Conservation (phyloP, 2,888 invertebrate genomes). For the Gastrophysa polygoni region DNA sequence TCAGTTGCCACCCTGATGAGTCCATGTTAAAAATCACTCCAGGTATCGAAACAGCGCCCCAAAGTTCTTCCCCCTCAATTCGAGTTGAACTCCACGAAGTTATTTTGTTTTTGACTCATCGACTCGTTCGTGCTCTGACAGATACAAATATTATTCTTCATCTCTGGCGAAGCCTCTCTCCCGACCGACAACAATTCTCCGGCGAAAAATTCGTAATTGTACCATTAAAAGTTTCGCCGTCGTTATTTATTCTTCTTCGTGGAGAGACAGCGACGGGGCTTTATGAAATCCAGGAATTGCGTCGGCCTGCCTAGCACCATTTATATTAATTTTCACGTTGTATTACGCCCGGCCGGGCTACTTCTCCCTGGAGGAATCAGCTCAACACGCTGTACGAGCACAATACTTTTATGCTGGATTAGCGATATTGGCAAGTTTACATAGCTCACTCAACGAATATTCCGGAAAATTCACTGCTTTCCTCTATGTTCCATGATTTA, state of each 20-base stretch:
- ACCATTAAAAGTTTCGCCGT: conserved; percentile 34
- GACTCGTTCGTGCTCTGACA: not conserved
- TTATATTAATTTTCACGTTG: conserved; percentile 33
- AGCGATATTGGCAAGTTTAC: not conserved
- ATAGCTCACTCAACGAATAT: no score
- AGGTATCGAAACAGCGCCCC: no score
- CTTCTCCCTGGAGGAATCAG: not conserved
- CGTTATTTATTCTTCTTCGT: conserved; percentile 29
- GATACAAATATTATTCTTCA: not conserved
- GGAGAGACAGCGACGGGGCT: conserved; percentile 25
- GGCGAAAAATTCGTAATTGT: conserved; percentile 29
- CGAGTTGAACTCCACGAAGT: not conserved
- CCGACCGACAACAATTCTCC: conserved; percentile 26
- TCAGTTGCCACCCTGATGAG: no score
- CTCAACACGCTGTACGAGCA: not conserved
- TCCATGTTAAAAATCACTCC: no score
- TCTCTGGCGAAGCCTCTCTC: conserved; percentile 24
- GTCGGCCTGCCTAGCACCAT: conserved; percentile 30
- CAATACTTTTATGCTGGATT: not conserved
- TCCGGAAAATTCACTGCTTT: no score
- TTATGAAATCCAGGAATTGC: conserved; percentile 33
- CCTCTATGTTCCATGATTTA: no score
- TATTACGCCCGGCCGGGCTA: conserved; percentile 23
- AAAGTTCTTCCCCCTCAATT: not conserved
- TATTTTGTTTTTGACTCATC: not conserved